phyloP scores from a whole-genome alignment of 2,113 vertebrate species.

The Anarrhichthys ocellatus region DNA sequence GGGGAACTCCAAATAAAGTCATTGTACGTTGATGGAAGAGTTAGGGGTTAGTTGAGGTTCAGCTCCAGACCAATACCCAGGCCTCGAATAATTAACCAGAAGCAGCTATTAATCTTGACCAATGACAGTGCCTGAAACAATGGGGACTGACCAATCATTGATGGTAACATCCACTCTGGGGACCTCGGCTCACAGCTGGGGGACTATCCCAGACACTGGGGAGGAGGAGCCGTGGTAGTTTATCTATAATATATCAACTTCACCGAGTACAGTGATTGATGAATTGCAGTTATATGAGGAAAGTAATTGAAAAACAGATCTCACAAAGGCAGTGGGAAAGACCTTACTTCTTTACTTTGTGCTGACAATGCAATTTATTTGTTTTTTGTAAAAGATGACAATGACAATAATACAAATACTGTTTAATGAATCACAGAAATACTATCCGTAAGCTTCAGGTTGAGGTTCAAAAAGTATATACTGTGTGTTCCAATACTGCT shows the following conservation, averaged over 20 bases:
- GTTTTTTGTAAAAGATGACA: conserved; percentile 9
- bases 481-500: background rate
- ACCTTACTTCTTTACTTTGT: background rate
- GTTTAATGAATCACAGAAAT: background rate
- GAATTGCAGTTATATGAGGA: conserved; percentile 33
- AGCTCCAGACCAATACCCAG: conserved; percentile 68
- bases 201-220: conserved; percentile 31
- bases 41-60: conserved; percentile 76
- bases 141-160: conserved; percentile 73
- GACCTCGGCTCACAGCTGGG: conserved; percentile 61
- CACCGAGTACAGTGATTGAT: conserved; percentile 58
- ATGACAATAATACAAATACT: background rate
- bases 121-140: conserved; percentile 75
- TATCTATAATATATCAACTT: conserved; percentile 64
- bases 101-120: conserved; percentile 78
- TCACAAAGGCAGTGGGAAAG: conserved; percentile 21
- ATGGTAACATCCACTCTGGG: conserved; percentile 59
- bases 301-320: conserved; percentile 38
- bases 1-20: conserved; percentile 73
- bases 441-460: background rate
- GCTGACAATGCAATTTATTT: conserved; percentile 53
- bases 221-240: conserved; percentile 50
- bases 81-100: conserved; percentile 84
- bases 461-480: background rate
- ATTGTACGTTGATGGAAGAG: conserved; percentile 78